Evolutionary conservation across 2,113 vertebrate genomes (phyloP), one percentile per base, ranked within the genome.

Genomic region (Centropus unirufus): DNA sequence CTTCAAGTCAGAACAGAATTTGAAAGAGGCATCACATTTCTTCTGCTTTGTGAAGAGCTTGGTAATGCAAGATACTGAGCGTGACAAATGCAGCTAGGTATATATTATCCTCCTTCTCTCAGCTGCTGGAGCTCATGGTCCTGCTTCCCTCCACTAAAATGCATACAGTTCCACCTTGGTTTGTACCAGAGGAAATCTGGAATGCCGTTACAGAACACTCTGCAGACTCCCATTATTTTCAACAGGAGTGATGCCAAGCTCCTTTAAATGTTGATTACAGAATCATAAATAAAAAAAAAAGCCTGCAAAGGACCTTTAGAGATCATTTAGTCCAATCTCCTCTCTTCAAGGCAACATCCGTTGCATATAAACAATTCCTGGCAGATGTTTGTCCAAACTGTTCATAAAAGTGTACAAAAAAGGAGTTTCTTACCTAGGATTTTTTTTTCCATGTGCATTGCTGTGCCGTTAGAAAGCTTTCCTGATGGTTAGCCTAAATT

Each of bases 281-380:
- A 90, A 89, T 89, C 95, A 81, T 83, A 95, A 88, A 94, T n/a
- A 86, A 47, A 47, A 47, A 12, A 23, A 49, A 49, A 22, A 83
- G 61, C 57, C 83, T 93, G 68, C 91, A 95, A 93, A 97, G 96
- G 96, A 96, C 95, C 94, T 96, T 93, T 96, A 90, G 95, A 95
- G 96, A 96, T 96, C 95, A 92, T 97, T 96, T 95, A 70, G 68
- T 92, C 61, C 76, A 76, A 74, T 96, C 83, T 95, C 72, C 51
- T 46, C 32, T 90, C 55, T 95, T 92, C 89, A 81, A 87, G 83
- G 76, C 80, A 69, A 17, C 74, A 70, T 90, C 72, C 81, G 90
- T 72, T 94, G 92, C 95, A 92, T 94, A 76, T 92, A 96, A 94
- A 94, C 86, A 94, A 77, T 94, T 90, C 68, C 73, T 97, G 95